Base-by-base conservation (phyloP, 2,797 vertebrate genomes). In the Acanthurus lineatus region DNA sequence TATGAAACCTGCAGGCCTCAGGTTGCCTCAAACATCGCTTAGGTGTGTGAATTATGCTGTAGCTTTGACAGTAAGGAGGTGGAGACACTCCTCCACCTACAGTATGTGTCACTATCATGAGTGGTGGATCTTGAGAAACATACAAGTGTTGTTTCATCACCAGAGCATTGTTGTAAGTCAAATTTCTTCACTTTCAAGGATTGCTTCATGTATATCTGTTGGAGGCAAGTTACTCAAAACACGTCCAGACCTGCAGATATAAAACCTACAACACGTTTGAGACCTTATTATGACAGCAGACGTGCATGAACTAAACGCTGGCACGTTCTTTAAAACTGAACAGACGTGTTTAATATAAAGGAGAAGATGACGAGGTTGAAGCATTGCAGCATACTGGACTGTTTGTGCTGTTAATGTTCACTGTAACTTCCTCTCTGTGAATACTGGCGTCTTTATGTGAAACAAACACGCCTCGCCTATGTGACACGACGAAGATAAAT, bases 331-430 rank as follows among this genome's bases (percentile, higher is more conserved):
- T 66, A 16, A 25, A 62, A 40, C n/a, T 19, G 32, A 70, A 40
- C 61, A 35, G 53, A 78, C 20, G 54, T 49, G 51, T 82, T 49
- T 72, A 49, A 79, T 22, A 69, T 54, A 69, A 79, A 52, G 53
- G 49, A 57, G 32, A 65, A 52, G 65, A 52, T 54, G 79, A 57
- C 3, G 22, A 87, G 48, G 40, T 15, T 44, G 69, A 77, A 79
- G 74, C 63, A 38, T 69, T 59, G 69, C 72, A 48, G 45, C 51
- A 19, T 64, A 45, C 80, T 70, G 76, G 73, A 76, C 75, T 67
- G 76, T 49, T 53, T 45, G 65, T 70, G 77, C 62, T 16, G 56
- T 60, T 51, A 71, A 56, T 59, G 48, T 59, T 65, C 54, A 71
- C 40, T 9, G 40, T 10, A 59, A 71, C 53, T 56, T 60, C 73